Percentiles rank a stretch among this genome's conserved stretches.
Conservation (phyloP, 2,797 vertebrate species). For the Gallinago solitaria region DNA sequence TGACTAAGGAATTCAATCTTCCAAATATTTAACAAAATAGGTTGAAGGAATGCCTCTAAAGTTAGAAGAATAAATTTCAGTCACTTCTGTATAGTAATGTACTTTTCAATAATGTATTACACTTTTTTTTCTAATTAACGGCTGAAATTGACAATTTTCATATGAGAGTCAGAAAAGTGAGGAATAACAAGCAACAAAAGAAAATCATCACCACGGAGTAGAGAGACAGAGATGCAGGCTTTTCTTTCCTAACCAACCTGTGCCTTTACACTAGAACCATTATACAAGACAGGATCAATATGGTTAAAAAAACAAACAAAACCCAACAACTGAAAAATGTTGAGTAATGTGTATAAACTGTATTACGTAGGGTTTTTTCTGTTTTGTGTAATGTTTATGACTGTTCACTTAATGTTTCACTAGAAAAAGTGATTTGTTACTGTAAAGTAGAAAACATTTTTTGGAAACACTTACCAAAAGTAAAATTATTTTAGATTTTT, state of each 20-base stretch:
- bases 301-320: conserved; percentile 75
- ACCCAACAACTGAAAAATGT: conserved; percentile 81
- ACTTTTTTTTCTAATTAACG: background rate
- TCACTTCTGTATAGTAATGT: background rate
- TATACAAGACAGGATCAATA: conserved; percentile 80
- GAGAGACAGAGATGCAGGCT: conserved; percentile 57
- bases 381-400: conserved; percentile 71
- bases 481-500: conserved; percentile 35
- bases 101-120: background rate
- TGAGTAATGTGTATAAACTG: conserved; percentile 82
- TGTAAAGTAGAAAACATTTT: conserved; percentile 42
- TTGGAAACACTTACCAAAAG: conserved; percentile 28
- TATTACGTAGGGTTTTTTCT: conserved; percentile 57
- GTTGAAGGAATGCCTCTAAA: background rate
- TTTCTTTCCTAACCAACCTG: conserved; percentile 87
- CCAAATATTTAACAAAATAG: background rate
- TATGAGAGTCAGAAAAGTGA: conserved; percentile 34
- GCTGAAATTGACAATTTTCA: background rate
- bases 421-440: conserved; percentile 73
- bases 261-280: conserved; percentile 91
- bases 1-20: background rate
- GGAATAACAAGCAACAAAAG: conserved; percentile 40
- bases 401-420: conserved; percentile 73
- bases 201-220: background rate
- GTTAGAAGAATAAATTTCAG: background rate